A percentile compares a stretch with the other conserved stretches of the same genome.
These are phyloP conservation scores for Conus ventricosus DNA, from an alignment of 1,140 invertebrate species.

Conservation along the genomic window DNA sequence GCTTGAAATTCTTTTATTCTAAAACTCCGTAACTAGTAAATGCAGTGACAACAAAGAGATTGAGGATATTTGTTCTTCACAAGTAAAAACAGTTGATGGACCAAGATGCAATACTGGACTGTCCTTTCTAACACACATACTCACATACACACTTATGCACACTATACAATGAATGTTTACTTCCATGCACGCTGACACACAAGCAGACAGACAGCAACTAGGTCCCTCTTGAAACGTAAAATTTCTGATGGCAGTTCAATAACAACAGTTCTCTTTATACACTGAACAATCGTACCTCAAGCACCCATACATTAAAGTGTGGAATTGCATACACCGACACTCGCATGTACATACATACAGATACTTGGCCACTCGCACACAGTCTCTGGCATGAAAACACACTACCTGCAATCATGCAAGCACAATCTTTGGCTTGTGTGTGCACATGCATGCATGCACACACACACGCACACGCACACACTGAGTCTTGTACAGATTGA, in stretches of 20 bases:
- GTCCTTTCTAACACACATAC: background rate
- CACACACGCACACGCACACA: slow-evolving; percentile 8
- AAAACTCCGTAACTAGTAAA: background rate
- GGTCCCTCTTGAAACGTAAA: background rate
- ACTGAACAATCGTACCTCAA: background rate
- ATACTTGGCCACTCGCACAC: background rate
- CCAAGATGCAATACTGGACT: background rate
- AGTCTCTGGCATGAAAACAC: background rate
- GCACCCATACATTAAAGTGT: background rate
- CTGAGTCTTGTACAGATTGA: background rate
- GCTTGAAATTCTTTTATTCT: background rate
- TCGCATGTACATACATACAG: background rate
- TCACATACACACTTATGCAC: background rate
- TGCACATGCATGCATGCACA: background rate
- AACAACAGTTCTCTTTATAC: background rate
- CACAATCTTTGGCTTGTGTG: no score
- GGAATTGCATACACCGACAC: background rate
- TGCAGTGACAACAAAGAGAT: background rate
- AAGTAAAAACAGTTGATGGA: background rate
- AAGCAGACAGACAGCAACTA: background rate
- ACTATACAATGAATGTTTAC: background rate
- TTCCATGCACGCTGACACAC: background rate
- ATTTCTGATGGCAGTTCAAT: background rate
- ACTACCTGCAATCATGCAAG: background rate
- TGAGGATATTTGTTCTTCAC: background rate